Percentiles rank a stretch among this genome's conserved stretches.
These are phyloP conservation scores for Phalacrocorax brasilianus DNA, from an alignment of 2,113 vertebrate genomes.

Conservation along the genomic window DNA sequence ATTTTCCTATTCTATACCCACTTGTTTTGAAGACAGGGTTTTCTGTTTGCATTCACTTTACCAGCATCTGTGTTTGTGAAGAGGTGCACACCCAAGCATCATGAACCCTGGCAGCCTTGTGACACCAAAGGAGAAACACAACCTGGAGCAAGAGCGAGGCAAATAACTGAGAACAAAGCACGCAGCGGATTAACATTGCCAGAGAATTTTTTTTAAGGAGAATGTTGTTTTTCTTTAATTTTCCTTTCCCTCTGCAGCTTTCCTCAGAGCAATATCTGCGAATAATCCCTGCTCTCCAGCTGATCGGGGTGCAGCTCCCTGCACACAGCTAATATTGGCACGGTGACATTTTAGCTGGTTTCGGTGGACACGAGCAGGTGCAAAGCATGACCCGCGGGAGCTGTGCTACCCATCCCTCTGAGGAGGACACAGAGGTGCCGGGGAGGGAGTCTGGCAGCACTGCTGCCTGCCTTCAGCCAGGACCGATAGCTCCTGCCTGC, in stretches of 20 bases:
- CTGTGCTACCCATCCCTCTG: neutral
- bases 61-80: neutral
- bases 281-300: neutral
- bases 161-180: neutral
- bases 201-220: neutral
- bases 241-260: neutral
- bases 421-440: neutral
- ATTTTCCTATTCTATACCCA: neutral
- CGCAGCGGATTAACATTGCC: neutral
- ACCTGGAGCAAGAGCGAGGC: neutral
- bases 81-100: neutral
- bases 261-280: neutral
- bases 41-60: neutral
- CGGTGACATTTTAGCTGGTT: neutral
- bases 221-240: constrained; percentile 10
- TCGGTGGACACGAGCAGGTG: constrained; percentile 10
- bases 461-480: fast-evolving
- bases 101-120: fast-evolving
- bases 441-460: neutral
- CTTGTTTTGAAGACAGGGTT: neutral
- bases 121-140: neutral
- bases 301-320: neutral
- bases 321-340: neutral
- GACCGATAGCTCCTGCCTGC: neutral
- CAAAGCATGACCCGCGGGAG: neutral